These are phyloP conservation scores for Sericinus montela DNA, from an alignment of 2,888 invertebrate species.

Conservation along the genomic window DNA sequence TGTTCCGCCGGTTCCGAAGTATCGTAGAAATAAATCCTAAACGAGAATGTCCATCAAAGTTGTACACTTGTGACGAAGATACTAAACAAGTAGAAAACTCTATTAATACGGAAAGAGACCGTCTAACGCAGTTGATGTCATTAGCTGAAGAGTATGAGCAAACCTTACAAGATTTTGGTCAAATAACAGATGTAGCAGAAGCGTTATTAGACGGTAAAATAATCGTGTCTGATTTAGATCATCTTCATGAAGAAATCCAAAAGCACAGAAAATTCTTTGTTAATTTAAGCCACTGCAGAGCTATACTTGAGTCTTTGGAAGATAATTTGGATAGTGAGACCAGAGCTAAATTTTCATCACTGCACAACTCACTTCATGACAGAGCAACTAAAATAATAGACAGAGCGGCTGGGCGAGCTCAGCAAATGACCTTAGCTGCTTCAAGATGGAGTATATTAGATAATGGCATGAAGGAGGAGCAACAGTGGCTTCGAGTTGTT, in stretches of 20 bases:
- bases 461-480: slow-evolving; percentile 90
- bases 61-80: slow-evolving; percentile 82
- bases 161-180: slow-evolving; percentile 90
- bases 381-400: slow-evolving; percentile 88
- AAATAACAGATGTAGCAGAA: slow-evolving; percentile 91
- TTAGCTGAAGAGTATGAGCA: slow-evolving; percentile 93
- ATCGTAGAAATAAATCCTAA: slow-evolving; percentile 85
- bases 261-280: slow-evolving; percentile 94
- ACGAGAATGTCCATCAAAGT: slow-evolving; percentile 83
- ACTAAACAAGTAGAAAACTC: slow-evolving; percentile 84
- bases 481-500: slow-evolving; percentile 90
- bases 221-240: slow-evolving; percentile 85
- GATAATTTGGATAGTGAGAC: slow-evolving; percentile 91
- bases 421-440: slow-evolving; percentile 91
- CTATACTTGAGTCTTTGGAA: slow-evolving; percentile 91
- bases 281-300: slow-evolving; percentile 91
- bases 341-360: slow-evolving; percentile 82
- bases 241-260: slow-evolving; percentile 93
- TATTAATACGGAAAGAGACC: slow-evolving; percentile 85
- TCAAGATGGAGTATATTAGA: slow-evolving; percentile 90
- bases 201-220: slow-evolving; percentile 88
- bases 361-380: slow-evolving; percentile 88
- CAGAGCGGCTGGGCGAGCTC: slow-evolving; percentile 88
- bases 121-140: slow-evolving; percentile 85
- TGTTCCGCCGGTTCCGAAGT: slow-evolving; percentile 81